Evolutionary conservation across 2,797 vertebrate genomes (phyloP).

Genomic region (Gorsachius magnificus): DNA sequence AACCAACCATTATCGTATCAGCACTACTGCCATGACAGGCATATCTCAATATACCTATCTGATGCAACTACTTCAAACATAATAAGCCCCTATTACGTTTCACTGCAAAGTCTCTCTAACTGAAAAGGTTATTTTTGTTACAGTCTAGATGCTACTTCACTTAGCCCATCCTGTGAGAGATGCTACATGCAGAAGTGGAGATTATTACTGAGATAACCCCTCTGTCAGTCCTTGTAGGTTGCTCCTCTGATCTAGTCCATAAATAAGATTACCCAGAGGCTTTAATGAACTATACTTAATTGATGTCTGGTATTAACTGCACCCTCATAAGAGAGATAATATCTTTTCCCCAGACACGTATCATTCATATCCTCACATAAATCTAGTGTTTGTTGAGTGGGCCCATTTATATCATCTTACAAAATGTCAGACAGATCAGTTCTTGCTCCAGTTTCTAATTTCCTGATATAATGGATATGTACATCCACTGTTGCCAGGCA

Average conservation of each 20-base stretch:
- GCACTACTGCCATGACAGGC: neutral
- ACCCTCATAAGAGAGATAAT: conserved; percentile 31
- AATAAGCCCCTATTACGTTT: conserved; percentile 5
- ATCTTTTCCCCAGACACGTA: conserved; percentile 15
- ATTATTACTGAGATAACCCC: conserved; percentile 27
- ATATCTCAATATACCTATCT: neutral
- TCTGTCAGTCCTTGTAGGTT: neutral
- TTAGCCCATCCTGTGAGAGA: conserved; percentile 4
- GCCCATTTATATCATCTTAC: conserved; percentile 45
- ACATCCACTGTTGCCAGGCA: conserved; percentile 36
- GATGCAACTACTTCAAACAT: neutral
- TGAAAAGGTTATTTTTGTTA: conserved; percentile 40
- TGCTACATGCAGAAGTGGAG: conserved; percentile 4
- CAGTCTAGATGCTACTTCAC: neutral
- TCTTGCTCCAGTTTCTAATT: conserved; percentile 51
- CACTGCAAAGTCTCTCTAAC: conserved; percentile 5
- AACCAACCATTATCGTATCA: neutral
- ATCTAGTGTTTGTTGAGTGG: conserved; percentile 56
- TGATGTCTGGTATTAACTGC: conserved; percentile 52
- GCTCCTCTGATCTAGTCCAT: conserved; percentile 32
- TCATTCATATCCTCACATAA: conserved; percentile 48
- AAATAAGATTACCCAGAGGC: conserved; percentile 58
- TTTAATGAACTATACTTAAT: conserved; percentile 60
- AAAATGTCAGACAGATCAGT: conserved; percentile 64
- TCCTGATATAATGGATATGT: conserved; percentile 40